Percentiles rank a stretch among this genome's conserved stretches.
phyloP scores from a whole-genome alignment of 2,797 vertebrate species.

The Chelidonichthys spinosus region DNA sequence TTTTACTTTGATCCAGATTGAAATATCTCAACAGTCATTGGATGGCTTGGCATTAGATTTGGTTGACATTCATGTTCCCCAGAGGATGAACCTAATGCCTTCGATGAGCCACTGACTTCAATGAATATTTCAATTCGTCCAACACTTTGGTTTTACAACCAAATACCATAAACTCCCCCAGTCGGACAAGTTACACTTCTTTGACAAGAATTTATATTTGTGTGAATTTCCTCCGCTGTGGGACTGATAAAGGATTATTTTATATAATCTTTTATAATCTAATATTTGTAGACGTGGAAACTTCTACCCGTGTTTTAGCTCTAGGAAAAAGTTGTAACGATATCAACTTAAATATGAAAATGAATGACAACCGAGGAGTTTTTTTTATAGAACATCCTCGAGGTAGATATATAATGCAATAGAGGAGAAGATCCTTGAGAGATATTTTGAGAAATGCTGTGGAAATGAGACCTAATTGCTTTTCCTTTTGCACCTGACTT shows the following conservation, averaged over 20 bases:
- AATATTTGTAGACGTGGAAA: neutral
- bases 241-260: no score
- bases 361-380: neutral
- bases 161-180: no score
- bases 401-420: conserved; percentile 24
- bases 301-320: neutral
- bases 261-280: no score
- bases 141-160: neutral
- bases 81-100: neutral
- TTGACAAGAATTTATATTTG: no score
- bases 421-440: conserved; percentile 28
- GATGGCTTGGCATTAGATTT: neutral
- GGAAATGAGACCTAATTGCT: conserved; percentile 56
- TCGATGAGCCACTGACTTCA: neutral
- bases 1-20: neutral
- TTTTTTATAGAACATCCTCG: conserved; percentile 22
- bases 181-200: no score
- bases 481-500: conserved; percentile 62
- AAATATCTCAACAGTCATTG: neutral
- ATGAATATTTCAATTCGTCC: neutral
- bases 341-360: neutral
- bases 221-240: no score
- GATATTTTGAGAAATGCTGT: conserved; percentile 52
- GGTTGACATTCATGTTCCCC: neutral
- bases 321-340: neutral